These are phyloP conservation scores for Microcebus lehilahytsara DNA, from an alignment of 2,113 vertebrate species.

Conservation along the genomic window DNA sequence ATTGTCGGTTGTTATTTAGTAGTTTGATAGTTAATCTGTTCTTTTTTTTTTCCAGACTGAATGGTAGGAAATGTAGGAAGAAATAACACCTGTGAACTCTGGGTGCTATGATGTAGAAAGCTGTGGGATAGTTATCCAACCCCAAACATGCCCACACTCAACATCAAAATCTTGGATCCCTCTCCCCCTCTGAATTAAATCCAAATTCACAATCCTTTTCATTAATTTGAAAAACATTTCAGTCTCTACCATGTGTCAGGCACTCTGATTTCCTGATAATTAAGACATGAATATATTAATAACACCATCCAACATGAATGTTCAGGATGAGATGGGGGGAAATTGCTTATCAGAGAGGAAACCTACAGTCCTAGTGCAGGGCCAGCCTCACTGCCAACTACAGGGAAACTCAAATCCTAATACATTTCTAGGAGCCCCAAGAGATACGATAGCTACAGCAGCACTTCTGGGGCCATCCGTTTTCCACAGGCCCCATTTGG, in stretches of 20 bases:
- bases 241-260: background rate
- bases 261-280: conserved; percentile 12
- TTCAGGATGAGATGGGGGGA: background rate
- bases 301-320: background rate
- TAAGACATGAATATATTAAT: background rate
- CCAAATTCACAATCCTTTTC: background rate
- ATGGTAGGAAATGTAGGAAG: background rate
- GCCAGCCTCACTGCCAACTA: background rate
- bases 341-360: background rate
- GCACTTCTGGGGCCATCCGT: background rate
- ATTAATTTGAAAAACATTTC: background rate
- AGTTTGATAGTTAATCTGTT: background rate
- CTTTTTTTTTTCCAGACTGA: background rate
- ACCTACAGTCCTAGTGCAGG: background rate
- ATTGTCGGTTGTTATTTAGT: background rate
- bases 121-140: background rate
- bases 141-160: background rate
- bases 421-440: background rate
- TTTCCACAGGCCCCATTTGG: background rate
- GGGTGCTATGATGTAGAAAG: background rate
- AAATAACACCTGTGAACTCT: background rate
- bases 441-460: background rate
- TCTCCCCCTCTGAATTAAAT: background rate
- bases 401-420: background rate
- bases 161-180: background rate